Percentiles rank a stretch among this genome's conserved stretches.
Evolutionary conservation across 2,888 invertebrate species (phyloP).

Genomic region (Trypoxylon attenuatum): DNA sequence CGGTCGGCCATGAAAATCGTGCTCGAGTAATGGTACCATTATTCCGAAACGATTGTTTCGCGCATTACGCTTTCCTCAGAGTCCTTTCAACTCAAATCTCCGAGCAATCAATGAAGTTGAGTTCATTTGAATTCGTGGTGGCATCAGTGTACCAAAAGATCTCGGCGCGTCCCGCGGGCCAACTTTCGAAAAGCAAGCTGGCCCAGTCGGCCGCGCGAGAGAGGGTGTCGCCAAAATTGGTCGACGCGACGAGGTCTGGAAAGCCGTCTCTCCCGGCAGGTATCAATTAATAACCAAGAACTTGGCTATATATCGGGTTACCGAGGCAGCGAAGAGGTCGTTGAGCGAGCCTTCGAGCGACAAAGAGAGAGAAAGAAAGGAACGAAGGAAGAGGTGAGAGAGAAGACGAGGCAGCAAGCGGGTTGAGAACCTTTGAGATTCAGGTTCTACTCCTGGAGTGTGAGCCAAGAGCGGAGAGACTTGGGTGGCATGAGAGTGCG

Average conservation of each 20-base stretch:
- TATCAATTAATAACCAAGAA: constrained; percentile 5
- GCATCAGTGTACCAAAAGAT: neutral
- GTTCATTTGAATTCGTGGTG: neutral
- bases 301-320: constrained; percentile 1
- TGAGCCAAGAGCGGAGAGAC: constrained; percentile 62
- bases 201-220: neutral
- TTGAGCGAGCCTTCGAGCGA: too few species aligned
- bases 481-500: constrained; percentile 65
- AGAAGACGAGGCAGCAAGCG: constrained; percentile 39
- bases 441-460: constrained; percentile 69
- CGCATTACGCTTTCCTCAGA: neutral
- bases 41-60: neutral
- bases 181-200: neutral
- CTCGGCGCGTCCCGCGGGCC: neutral
- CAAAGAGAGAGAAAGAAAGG: too few species aligned
- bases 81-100: neutral
- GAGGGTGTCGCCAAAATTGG: neutral
- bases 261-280: neutral
- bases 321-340: constrained; percentile 10
- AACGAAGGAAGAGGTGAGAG: too few species aligned
- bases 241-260: neutral
- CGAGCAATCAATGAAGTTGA: neutral
- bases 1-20: neutral
- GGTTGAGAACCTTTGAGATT: constrained; percentile 71
- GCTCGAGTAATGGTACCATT: neutral